These are phyloP conservation scores for Dilophus febrilis DNA, from an alignment of 2,888 invertebrate species.

Conservation along the genomic window DNA sequence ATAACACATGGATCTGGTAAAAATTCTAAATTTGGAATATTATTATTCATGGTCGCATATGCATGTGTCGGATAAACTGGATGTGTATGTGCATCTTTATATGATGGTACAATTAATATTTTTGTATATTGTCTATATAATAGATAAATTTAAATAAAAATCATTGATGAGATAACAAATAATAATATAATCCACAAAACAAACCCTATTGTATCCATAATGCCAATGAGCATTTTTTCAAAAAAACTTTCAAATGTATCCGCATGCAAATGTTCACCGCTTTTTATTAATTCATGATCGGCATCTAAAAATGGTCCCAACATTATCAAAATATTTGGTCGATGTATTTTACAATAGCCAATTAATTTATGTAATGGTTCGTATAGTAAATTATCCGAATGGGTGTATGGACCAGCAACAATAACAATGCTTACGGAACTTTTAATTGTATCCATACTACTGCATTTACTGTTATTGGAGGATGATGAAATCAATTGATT, in stretches of 20 bases:
- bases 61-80: slow-evolving; percentile 74
- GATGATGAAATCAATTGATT: slow-evolving; percentile 30
- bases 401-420: slow-evolving; percentile 72
- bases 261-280: slow-evolving; percentile 37
- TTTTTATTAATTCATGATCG: slow-evolving; percentile 39
- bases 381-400: slow-evolving; percentile 55
- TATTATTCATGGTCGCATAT: slow-evolving; percentile 37
- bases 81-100: slow-evolving; percentile 60
- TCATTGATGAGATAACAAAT: slow-evolving; percentile 2
- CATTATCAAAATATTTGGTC: slow-evolving; percentile 66
- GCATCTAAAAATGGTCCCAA: slow-evolving; percentile 73
- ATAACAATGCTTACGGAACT: slow-evolving; percentile 56
- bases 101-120: slow-evolving; percentile 58
- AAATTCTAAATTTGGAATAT: slow-evolving; percentile 44
- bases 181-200: slow-evolving; percentile 11
- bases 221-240: slow-evolving; percentile 45
- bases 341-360: slow-evolving; percentile 41
- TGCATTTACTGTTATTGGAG: slow-evolving; percentile 22
- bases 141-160: slow-evolving; percentile 4
- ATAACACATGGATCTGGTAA: slow-evolving; percentile 70
- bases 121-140: slow-evolving; percentile 43
- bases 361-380: slow-evolving; percentile 69
- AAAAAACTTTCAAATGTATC: slow-evolving; percentile 61
- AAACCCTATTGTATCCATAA: slow-evolving; percentile 47
- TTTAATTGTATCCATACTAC: no score